Evolutionary conservation across 2,888 invertebrate genomes (phyloP).

Genomic region (Sesamia inferens): DNA sequence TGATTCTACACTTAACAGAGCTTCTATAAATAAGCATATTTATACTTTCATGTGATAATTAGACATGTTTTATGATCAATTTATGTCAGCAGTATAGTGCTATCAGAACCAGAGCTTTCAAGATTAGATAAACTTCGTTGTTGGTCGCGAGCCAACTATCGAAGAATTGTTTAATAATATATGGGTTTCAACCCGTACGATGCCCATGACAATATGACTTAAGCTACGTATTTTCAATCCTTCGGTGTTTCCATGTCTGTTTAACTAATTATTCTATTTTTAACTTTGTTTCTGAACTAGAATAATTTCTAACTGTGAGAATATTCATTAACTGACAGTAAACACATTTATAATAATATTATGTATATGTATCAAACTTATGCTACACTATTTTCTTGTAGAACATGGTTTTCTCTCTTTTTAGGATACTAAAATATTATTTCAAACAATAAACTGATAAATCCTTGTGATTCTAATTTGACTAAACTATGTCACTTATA

Average conservation of each 20-base stretch:
- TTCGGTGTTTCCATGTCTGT: constrained; percentile 25
- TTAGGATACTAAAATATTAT: not conserved
- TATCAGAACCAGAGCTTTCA: constrained; percentile 42
- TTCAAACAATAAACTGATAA: not conserved
- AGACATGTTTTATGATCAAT: constrained; percentile 24
- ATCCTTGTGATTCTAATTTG: not conserved
- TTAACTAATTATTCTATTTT: constrained; percentile 16
- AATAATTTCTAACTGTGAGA: not conserved
- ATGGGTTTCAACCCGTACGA: constrained; percentile 50
- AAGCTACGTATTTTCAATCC: constrained; percentile 23
- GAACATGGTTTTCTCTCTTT: not conserved
- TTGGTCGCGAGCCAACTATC: constrained; percentile 57
- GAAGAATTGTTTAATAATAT: constrained; percentile 36
- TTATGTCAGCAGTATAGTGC: constrained; percentile 34
- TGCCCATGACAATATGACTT: constrained; percentile 30
- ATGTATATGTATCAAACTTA: not conserved
- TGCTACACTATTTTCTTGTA: not conserved
- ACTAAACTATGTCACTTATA: not conserved
- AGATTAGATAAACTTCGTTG: constrained; percentile 49
- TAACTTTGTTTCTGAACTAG: not conserved
- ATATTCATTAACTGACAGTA: not conserved
- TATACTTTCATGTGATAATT: constrained; percentile 6
- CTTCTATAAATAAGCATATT: not conserved
- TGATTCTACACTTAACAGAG: not conserved
- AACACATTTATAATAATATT: not conserved